Percentiles rank a stretch among this genome's conserved stretches.
phyloP scores from a whole-genome alignment of 2,888 invertebrate species.

The Yponomeuta cagnagella region DNA sequence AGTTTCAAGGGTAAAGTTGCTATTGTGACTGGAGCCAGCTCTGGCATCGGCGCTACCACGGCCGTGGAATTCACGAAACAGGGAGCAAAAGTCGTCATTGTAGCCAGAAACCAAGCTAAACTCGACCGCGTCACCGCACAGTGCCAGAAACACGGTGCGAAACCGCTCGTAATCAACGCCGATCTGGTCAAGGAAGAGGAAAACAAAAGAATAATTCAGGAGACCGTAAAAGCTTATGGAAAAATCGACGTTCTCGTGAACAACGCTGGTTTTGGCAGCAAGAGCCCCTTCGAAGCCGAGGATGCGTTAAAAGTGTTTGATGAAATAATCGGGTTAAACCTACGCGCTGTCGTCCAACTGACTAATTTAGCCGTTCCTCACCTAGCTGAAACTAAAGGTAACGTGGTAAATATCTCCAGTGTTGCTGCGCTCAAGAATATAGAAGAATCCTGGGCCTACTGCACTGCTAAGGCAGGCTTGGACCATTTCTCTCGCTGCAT shows the following conservation, averaged over 20 bases:
- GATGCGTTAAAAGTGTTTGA: slow-evolving; percentile 81
- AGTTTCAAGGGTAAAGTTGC: slow-evolving; percentile 8
- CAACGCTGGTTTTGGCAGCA: slow-evolving; percentile 69
- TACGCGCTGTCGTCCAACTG: slow-evolving; percentile 80
- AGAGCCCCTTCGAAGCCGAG: slow-evolving; percentile 14
- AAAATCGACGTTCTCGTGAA: slow-evolving; percentile 81
- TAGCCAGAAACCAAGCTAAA: slow-evolving; percentile 4
- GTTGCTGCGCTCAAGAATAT: slow-evolving; percentile 87
- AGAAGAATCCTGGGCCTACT: slow-evolving; percentile 84
- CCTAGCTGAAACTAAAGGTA: slow-evolving; percentile 81
- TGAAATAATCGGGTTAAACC: slow-evolving; percentile 84
- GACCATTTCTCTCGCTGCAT: slow-evolving; percentile 90
- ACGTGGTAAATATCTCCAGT: slow-evolving; percentile 90
- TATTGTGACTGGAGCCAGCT: slow-evolving; percentile 12
- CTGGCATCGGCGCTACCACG: slow-evolving; percentile 8
- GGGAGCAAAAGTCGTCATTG: slow-evolving; percentile 2
- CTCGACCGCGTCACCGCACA: not conserved
- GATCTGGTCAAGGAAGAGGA: slow-evolving; percentile 7
- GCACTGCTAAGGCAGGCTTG: slow-evolving; percentile 88
- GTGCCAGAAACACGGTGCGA: not conserved
- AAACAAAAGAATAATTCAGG: not conserved
- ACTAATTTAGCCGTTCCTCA: slow-evolving; percentile 86
- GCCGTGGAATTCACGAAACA: not conserved
- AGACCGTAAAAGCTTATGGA: slow-evolving; percentile 6
- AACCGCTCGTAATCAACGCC: slow-evolving; percentile 1